phyloP scores from a whole-genome alignment of 2,113 vertebrate genomes.

The Pangasianodon hypophthalmus region DNA sequence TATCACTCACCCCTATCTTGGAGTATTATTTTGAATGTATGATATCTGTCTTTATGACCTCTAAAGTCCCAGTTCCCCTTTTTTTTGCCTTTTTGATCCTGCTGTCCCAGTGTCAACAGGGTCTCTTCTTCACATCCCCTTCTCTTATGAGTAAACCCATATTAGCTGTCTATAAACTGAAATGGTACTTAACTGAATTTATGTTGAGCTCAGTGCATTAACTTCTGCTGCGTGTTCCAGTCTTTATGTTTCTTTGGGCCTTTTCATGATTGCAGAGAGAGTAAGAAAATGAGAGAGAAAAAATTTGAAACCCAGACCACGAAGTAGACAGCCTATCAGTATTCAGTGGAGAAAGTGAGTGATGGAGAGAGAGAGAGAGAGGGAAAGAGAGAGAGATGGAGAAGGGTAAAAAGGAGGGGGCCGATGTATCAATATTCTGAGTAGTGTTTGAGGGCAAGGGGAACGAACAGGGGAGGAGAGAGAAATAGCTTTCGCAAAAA shows the following conservation, averaged over 20 bases:
- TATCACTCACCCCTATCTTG: neutral
- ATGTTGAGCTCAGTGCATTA: conserved; percentile 78
- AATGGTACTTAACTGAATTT: conserved; percentile 80
- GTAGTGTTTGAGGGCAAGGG: conserved; percentile 82
- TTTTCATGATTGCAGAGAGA: conserved; percentile 39
- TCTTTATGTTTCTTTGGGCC: conserved; percentile 52
- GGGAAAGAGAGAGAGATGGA: conserved; percentile 58
- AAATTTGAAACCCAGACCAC: conserved; percentile 81
- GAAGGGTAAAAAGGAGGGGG: conserved; percentile 66
- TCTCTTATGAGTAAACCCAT: conserved; percentile 69
- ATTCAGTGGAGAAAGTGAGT: conserved; percentile 83
- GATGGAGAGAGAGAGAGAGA: conserved; percentile 70
- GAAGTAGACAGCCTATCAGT: conserved; percentile 82
- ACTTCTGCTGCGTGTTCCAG: conserved; percentile 74
- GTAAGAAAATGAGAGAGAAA: conserved; percentile 55
- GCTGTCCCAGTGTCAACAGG: neutral
- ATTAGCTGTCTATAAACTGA: conserved; percentile 77
- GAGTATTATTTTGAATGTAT: neutral
- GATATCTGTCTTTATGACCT: conserved; percentile 44
- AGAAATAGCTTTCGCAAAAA: conserved; percentile 66
- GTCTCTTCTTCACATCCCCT: conserved; percentile 14
- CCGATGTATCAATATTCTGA: conserved; percentile 85
- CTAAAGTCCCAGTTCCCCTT: neutral
- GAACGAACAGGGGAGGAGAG: conserved; percentile 76
- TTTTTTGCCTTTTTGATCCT: neutral